Evolutionary conservation across 2,888 invertebrate genomes (phyloP).

Genomic region (Epistrophe eligans): DNA sequence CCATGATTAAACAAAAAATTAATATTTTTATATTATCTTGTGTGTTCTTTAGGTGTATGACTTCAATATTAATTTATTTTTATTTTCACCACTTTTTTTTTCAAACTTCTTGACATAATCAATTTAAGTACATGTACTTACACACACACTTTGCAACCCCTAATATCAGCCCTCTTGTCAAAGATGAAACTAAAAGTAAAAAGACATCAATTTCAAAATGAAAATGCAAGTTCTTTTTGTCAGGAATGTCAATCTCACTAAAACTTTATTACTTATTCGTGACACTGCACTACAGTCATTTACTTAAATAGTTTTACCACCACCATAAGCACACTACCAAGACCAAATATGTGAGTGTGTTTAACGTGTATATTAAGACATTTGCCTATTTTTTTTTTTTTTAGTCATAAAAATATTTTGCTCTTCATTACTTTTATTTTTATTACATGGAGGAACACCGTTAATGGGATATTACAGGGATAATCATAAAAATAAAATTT

Average conservation of each 20-base stretch:
- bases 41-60: not conserved
- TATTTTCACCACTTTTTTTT: not conserved
- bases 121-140: conserved; percentile 16
- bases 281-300: conserved; percentile 62
- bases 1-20: too few species aligned
- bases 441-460: conserved; percentile 66
- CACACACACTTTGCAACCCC: not conserved
- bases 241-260: conserved; percentile 64
- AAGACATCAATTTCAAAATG: conserved; percentile 52
- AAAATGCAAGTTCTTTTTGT: conserved; percentile 67
- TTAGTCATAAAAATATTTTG: conserved; percentile 70
- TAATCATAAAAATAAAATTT: conserved; percentile 72
- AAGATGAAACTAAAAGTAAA: conserved; percentile 1
- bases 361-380: conserved; percentile 17
- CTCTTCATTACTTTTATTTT: conserved; percentile 69
- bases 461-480: conserved; percentile 67
- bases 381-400: conserved; percentile 22
- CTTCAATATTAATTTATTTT: not conserved
- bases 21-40: not conserved
- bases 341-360: conserved; percentile 18
- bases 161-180: not conserved
- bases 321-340: conserved; percentile 18
- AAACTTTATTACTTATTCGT: conserved; percentile 69
- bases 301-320: conserved; percentile 60
- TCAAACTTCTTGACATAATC: not conserved